These are phyloP conservation scores for Elanoides forficatus DNA, from an alignment of 2,113 vertebrate genomes.

Conservation along the genomic window DNA sequence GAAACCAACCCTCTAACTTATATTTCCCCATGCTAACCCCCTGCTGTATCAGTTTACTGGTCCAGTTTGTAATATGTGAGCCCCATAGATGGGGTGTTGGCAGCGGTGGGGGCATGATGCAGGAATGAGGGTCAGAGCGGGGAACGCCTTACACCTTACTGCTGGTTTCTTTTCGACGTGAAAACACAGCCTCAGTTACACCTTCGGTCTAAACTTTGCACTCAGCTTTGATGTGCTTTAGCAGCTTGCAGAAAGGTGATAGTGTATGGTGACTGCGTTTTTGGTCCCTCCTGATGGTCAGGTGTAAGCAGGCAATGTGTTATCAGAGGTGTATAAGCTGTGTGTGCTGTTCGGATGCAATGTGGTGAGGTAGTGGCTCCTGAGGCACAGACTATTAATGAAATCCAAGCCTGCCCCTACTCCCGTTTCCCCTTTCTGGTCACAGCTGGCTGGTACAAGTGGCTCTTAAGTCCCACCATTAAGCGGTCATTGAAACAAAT, in stretches of 20 bases:
- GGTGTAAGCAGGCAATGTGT: not conserved
- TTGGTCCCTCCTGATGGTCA: not conserved
- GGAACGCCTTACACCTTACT: accelerated
- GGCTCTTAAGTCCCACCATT: not conserved
- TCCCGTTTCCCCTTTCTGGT: not conserved
- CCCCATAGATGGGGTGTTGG: not conserved
- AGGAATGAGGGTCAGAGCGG: not conserved
- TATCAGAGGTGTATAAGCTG: not conserved
- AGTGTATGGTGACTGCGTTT: not conserved
- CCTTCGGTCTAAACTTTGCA: not conserved
- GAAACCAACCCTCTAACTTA: not conserved
- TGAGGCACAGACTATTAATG: not conserved
- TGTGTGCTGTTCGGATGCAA: accelerated
- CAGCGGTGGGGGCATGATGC: not conserved
- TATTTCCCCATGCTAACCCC: not conserved
- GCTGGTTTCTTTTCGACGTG: not conserved
- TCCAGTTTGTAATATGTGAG: not conserved
- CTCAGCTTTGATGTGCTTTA: not conserved
- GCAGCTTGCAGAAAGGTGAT: not conserved
- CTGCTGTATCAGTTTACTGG: not conserved
- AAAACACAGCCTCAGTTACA: not conserved
- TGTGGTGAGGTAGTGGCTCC: not conserved
- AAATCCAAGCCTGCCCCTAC: not conserved
- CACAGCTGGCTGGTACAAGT: not conserved
- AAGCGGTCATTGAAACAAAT: not conserved